Base-by-base conservation (phyloP, 2,888 invertebrate species). In the Argyresthia albistria region DNA sequence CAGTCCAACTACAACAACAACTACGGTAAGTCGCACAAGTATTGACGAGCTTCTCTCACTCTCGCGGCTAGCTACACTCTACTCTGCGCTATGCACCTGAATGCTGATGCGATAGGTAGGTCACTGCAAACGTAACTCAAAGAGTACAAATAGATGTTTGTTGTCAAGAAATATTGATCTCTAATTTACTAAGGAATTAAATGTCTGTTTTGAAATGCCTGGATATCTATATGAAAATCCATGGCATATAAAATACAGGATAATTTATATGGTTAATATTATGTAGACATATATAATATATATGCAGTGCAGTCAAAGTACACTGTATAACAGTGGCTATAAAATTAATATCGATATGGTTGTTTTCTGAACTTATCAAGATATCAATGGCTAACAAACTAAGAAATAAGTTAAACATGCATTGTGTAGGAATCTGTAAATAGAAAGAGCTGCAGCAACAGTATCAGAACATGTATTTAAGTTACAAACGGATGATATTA, bases 1-100 rank as follows among this genome's bases (percentile, higher is more conserved):
- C 80, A 76, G 54, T 70, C 71, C 12, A 80, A 80, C 56, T 81
- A 84, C 61, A 67, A 66, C 63, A 76, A 73, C 66, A 81, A 70
- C 65, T 84, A 84, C 65, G 86, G 86, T 86, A 71, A 80, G 79
- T 77, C 63, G 60, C 50, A 46, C 3, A 53, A 58, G 53, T 61
- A 66, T 56, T 66, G 12, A 57, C 45, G 10, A 8, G 39, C 39
- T 25, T 25, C 25, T 25, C 25, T 25, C 25, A 4, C 25, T n/a
- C n/a, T n/a, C n/a, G n/a, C 25, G 6, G 25, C 25, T 25, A 25
- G 25, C 25, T 25, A 25, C 3, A 4, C 25, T 25, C 25, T 2
- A 2, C 25, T 25, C 25, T 25, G 2, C 25, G 6, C 25, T 25
- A 25, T 25, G 25, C 3, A n/a, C 9, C 9, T 11, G n/a, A 39